These are phyloP conservation scores for Paralichthys olivaceus DNA, from an alignment of 2,113 vertebrate species.

Conservation along the genomic window DNA sequence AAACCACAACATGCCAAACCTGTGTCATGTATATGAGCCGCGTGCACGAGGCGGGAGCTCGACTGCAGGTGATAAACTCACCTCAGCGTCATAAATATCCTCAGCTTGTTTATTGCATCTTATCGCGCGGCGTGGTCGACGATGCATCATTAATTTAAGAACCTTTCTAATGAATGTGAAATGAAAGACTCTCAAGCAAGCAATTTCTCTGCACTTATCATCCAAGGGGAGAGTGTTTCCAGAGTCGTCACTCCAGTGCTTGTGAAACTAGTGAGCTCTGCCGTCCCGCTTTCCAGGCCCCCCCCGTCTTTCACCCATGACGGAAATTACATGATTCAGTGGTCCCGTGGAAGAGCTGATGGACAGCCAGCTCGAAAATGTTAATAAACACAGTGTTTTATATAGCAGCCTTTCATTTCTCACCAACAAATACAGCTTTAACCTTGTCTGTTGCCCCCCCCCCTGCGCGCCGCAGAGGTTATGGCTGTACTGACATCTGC, in stretches of 20 bases:
- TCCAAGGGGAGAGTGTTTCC: constrained; percentile 36
- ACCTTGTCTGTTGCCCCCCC: constrained; percentile 57
- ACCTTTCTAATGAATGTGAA: constrained; percentile 71
- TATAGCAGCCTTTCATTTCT: constrained; percentile 61
- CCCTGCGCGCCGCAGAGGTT: constrained; percentile 30
- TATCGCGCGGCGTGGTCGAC: constrained; percentile 46
- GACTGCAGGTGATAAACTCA: constrained; percentile 53
- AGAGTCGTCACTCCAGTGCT: constrained; percentile 42
- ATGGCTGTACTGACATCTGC: constrained; percentile 63
- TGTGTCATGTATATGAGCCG: constrained; percentile 20
- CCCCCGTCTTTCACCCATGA: constrained; percentile 74
- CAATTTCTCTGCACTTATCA: constrained; percentile 49
- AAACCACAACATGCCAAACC: constrained; percentile 19
- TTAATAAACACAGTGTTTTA: constrained; percentile 75
- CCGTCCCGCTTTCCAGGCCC: constrained; percentile 31
- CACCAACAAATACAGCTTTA: constrained; percentile 67
- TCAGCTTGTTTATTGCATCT: constrained; percentile 70
- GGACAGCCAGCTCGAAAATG: constrained; percentile 68
- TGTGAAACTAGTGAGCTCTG: constrained; percentile 59
- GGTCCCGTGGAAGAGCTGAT: constrained; percentile 62
- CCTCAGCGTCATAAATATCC: constrained; percentile 61
- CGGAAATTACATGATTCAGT: constrained; percentile 77
- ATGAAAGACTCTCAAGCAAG: constrained; percentile 65
- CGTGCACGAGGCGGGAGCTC: constrained; percentile 30
- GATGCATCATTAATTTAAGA: constrained; percentile 75